phyloP scores from a whole-genome alignment of 2,797 vertebrate genomes.

The Onychomys arenicola region DNA sequence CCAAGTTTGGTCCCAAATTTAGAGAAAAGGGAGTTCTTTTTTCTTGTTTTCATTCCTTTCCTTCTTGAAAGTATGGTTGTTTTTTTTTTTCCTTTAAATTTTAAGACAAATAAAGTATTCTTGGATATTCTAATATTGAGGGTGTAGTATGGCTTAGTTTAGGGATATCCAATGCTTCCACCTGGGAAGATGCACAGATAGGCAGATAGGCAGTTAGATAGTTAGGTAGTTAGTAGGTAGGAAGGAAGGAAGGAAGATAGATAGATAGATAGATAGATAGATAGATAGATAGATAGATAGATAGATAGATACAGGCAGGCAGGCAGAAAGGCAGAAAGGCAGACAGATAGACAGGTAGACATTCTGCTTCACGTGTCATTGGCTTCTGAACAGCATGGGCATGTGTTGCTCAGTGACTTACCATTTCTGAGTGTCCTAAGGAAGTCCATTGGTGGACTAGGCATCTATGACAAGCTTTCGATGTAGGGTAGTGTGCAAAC shows the following conservation, averaged over 20 bases:
- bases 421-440: background rate
- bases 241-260: background rate
- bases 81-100: background rate
- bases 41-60: background rate
- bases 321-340: no score
- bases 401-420: background rate
- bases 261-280: background rate
- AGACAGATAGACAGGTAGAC: background rate
- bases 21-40: background rate
- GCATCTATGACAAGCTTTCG: background rate
- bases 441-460: background rate
- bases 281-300: background rate
- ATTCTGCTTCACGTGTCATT: background rate
- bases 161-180: background rate
- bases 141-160: background rate
- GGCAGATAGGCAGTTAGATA: no score
- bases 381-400: background rate
- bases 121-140: background rate
- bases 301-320: background rate
- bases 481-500: no score
- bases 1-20: constrained; percentile 38
- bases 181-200: background rate
- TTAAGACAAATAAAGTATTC: background rate
- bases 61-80: background rate
- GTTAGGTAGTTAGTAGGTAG: no score